A percentile compares a stretch with the other conserved stretches of the same genome.
phyloP scores from a whole-genome alignment of 1,140 invertebrate species.

The Agrilus planipennis region DNA sequence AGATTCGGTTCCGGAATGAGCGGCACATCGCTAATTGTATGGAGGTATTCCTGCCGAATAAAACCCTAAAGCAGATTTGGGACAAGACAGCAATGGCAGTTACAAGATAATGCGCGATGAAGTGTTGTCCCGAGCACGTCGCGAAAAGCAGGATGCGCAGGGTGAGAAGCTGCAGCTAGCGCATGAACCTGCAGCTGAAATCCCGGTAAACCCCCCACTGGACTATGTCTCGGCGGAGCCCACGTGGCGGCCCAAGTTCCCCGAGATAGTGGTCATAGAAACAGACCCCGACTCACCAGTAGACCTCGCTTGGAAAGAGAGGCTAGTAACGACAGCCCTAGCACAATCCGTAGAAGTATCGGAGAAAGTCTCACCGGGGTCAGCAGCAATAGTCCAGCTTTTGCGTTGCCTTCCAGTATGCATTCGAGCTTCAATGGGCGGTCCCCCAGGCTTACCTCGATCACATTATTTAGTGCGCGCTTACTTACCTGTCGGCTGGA shows the following conservation, averaged over 20 bases:
- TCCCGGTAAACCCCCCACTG: neutral
- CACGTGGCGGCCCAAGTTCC: neutral
- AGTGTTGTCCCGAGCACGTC: too few species aligned
- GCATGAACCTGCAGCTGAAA: too few species aligned
- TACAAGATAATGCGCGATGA: too few species aligned
- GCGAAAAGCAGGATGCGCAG: too few species aligned
- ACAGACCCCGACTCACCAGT: neutral
- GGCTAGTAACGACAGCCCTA: constrained; percentile 4
- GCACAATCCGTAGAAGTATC: neutral
- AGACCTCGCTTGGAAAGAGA: constrained; percentile 1
- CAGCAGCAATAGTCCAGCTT: constrained; percentile 2
- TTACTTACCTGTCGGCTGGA: neutral
- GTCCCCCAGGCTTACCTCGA: constrained; percentile 7
- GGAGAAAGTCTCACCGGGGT: constrained; percentile 5
- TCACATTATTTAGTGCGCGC: neutral
- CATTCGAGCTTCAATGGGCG: neutral
- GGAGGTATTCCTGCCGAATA: too few species aligned
- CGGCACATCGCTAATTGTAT: too few species aligned
- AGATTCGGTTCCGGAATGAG: too few species aligned
- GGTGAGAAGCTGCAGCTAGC: too few species aligned
- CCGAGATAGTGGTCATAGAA: neutral
- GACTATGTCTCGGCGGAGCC: neutral
- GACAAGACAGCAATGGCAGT: too few species aligned
- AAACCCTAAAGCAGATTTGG: too few species aligned
- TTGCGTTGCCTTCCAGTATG: constrained; percentile 3